phyloP scores from a whole-genome alignment of 1,140 invertebrate genomes.

The Wasmannia auropunctata region DNA sequence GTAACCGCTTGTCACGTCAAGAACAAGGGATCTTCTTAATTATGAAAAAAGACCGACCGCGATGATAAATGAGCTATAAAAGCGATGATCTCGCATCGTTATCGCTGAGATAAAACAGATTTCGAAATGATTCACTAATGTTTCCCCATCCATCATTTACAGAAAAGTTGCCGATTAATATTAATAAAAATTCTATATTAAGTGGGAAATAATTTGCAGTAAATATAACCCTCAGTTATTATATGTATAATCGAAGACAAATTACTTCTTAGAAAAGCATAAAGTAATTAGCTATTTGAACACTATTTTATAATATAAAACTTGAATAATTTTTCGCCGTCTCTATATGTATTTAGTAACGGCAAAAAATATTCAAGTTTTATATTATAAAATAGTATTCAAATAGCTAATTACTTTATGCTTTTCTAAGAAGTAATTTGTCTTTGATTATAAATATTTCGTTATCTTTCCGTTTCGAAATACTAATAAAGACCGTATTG shows the following conservation, averaged over 20 bases:
- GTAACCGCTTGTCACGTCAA: background rate
- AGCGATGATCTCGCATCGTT: background rate
- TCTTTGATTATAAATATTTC: background rate
- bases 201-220: background rate
- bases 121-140: background rate
- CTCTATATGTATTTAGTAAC: too few species aligned
- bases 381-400: background rate
- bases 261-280: background rate
- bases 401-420: background rate
- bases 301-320: background rate
- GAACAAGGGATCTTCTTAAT: background rate
- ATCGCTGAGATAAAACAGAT: background rate
- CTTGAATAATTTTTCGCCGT: background rate
- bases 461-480: background rate
- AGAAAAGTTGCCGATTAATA: conserved; percentile 8
- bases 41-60: background rate
- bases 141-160: background rate
- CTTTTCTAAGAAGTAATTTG: background rate
- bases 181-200: background rate
- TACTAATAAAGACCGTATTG: background rate
- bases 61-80: conserved; percentile 1
- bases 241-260: background rate
- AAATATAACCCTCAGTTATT: background rate
- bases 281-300: background rate
- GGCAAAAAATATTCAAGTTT: background rate